Conservation (phyloP, 2,113 vertebrate genomes). For the Buteo buteo region DNA sequence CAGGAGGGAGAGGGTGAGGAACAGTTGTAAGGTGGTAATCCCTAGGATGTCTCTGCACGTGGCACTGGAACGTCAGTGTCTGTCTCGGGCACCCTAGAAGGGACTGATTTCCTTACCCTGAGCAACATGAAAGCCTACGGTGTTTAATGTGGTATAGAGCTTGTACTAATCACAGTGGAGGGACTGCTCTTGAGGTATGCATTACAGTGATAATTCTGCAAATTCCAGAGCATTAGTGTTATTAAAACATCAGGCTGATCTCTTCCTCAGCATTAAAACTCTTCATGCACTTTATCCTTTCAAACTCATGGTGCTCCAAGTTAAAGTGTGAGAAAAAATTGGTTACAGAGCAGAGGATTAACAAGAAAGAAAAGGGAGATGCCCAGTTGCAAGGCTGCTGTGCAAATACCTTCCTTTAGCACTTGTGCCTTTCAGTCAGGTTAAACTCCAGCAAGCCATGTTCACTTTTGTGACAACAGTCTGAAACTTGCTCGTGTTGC, state of each 20-base stretch:
- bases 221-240: slow-evolving; percentile 49
- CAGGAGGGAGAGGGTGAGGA: background rate
- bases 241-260: slow-evolving; percentile 59
- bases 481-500: background rate
- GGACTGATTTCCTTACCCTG: background rate
- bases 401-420: background rate
- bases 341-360: slow-evolving; percentile 12
- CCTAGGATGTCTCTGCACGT: background rate
- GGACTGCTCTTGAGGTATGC: background rate
- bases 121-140: background rate
- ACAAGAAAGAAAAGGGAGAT: background rate
- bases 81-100: background rate
- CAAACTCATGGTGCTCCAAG: slow-evolving; percentile 1
- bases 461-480: background rate
- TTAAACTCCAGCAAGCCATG: background rate
- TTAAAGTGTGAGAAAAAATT: background rate
- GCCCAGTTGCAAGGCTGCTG: background rate
- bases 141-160: background rate
- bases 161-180: background rate
- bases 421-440: background rate
- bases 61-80: background rate
- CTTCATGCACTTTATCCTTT: slow-evolving; percentile 62
- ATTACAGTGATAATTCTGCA: slow-evolving; percentile 54
- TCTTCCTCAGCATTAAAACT: slow-evolving; percentile 59
- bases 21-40: background rate